Base-by-base conservation (phyloP, 2,113 vertebrate genomes). In the Talpa occidentalis region DNA sequence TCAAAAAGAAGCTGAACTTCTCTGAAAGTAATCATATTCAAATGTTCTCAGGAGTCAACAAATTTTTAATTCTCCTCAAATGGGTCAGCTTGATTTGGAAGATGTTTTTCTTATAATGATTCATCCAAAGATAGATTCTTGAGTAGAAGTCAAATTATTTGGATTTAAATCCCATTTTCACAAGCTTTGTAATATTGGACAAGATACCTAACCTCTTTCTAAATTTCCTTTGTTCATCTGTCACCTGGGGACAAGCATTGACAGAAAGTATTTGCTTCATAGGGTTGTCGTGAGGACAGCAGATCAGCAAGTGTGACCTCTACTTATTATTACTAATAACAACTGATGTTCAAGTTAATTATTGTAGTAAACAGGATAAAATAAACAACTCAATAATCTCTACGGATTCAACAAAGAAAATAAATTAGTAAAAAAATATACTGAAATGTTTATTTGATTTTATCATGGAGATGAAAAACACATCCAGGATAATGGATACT, bases 31-130 rank as follows among this genome's bases (percentile, higher is more conserved):
- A 35, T 73, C 80, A 11, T 44, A 62, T 44, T 77, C 56, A 49
- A 70, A 90, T 72, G 35, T 28, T 76, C 24, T 9, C 73, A n/a
- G 22, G 56, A 42, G 69, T 37, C 35, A 64, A 52, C 10, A 56
- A 62, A 72, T 44, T 54, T 80, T 73, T 56, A 32, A 66, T 74
- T 56, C 3, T 24, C 74, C 3, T 54, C 60, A 32, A 6, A 87
- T 70, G 69, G 44, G n/a, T 70, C 35, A 47, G 1, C 21, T 47
- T 91, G 60, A 70, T 35, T 77, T 14, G 6, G 26, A 88, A 21
- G 17, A 52, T 70, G 37, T 74, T 93, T 95, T 64, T 44, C 74
- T 93, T 82, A 30, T 19, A 30, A 69, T 87, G 35, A 74, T 44
- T 35, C 52, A 69, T n/a, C 9, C 14, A 87, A 66, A 77, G 30